Base-by-base conservation (phyloP, 2,113 vertebrate species). In the Lophochroa leadbeateri region DNA sequence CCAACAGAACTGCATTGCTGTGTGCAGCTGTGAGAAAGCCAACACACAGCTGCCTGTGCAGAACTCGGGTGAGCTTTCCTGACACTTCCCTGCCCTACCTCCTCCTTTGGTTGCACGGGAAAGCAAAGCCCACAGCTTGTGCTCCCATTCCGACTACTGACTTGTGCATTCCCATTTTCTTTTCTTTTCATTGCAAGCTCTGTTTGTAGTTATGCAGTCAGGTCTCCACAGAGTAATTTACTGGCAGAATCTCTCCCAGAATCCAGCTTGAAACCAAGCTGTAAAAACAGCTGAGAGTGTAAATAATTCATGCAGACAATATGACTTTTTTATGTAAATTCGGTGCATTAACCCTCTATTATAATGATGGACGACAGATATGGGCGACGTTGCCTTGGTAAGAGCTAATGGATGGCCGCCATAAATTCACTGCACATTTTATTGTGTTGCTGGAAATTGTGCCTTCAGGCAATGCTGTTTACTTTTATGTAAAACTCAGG, bases 241-340 rank as follows among this genome's bases (percentile, higher is more conserved):
- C 98, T 98, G 98, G 99, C 98, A 98, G 98, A 99, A 98, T 99
- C 98, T 99, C 98, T 98, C 98, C 97, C 97, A 98, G 98, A 99
- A 99, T 99, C 98, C 98, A 98, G 98, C 98, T 99, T 98, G 98
- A 98, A 99, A 99, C 98, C 98, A 98, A 98, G 98, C 98, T 98
- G 98, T 97, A 99, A 99, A 99, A 99, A 99, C 99, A 99, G 99
- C 99, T 99, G 99, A 99, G 99, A 99, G 99, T 99, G 99, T 99
- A 99, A 99, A 99, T 99, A 99, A 99, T 99, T 99, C 99, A 99
- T 99, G 99, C 99, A 99, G 99, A 99, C 99, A 99, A 99, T 99
- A 99, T 99, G 99, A 99, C 99, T 99, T 99, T 99, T 99, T 99
- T 99, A 99, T 99, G 99, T 99, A 99, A 99, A 99, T 99, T 99